These are phyloP conservation scores for Mustela nigripes DNA, from an alignment of 2,113 vertebrate species.

Conservation along the genomic window DNA sequence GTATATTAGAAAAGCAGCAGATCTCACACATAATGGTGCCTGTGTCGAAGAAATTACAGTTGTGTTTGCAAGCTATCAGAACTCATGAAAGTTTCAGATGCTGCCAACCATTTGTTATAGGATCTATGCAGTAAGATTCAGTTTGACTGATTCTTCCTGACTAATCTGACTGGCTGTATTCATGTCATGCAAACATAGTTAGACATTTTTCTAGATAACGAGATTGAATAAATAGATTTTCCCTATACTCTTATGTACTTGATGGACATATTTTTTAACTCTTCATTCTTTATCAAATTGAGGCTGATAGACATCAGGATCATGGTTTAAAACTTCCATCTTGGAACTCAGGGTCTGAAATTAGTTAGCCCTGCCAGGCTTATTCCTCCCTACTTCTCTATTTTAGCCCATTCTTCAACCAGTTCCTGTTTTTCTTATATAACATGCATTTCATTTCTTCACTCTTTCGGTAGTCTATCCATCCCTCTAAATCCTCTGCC, in stretches of 20 bases:
- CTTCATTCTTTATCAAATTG: not conserved
- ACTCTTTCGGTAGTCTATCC: not conserved
- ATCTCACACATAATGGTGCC: not conserved
- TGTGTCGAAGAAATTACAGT: not conserved
- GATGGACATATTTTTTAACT: slow-evolving; percentile 16
- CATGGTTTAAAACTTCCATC: not conserved
- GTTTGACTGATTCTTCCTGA: not conserved
- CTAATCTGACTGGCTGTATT: not conserved
- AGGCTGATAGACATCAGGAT: not conserved
- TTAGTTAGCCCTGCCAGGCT: not conserved
- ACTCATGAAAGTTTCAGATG: not conserved
- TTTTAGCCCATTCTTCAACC: not conserved
- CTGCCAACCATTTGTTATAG: not conserved
- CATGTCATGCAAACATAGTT: not conserved
- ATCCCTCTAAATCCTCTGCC: not conserved
- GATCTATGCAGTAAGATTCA: not conserved
- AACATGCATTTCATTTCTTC: not conserved
- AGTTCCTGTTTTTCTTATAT: not conserved
- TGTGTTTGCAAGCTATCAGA: not conserved
- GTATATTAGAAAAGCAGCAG: not conserved
- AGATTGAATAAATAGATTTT: slow-evolving; percentile 2
- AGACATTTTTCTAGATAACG: not conserved
- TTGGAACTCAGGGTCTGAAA: not conserved
- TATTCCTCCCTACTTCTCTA: not conserved
- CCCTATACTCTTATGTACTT: not conserved